Conservation (phyloP, 2,113 vertebrate species). For the Petrocephalus zakoni region DNA sequence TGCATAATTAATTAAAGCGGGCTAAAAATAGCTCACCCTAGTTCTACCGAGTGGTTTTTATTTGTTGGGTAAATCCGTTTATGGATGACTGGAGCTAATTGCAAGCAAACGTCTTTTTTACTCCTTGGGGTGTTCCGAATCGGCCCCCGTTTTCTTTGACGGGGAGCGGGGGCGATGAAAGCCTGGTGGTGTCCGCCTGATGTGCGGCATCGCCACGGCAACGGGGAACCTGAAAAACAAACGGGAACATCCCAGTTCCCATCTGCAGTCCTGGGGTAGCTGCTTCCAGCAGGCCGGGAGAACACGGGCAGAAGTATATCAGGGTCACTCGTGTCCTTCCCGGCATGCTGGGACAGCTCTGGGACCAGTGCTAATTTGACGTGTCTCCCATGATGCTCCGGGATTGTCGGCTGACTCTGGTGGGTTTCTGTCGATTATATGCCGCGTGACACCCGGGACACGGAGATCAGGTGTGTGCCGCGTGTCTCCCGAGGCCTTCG, state of each 20-base stretch:
- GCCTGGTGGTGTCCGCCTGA: not conserved
- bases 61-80: not conserved
- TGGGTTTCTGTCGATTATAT: not conserved
- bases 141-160: not conserved
- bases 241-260: not conserved
- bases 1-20: slow-evolving; percentile 5
- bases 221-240: not conserved
- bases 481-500: not conserved
- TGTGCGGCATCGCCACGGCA: not conserved
- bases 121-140: not conserved
- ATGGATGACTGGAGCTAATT: not conserved
- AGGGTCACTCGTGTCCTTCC: not conserved
- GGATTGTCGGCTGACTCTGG: not conserved
- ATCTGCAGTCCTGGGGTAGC: not conserved
- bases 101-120: not conserved
- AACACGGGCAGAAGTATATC: not conserved
- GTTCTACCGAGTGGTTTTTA: not conserved
- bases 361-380: not conserved
- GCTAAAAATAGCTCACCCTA: not conserved
- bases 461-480: not conserved
- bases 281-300: not conserved
- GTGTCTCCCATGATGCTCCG: not conserved
- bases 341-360: not conserved
- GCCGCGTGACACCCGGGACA: not conserved
- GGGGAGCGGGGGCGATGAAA: not conserved